Evolutionary conservation across 2,797 vertebrate species (phyloP), one percentile per base, ranked within the genome.

Genomic region (Phaenicophaeus curvirostris): DNA sequence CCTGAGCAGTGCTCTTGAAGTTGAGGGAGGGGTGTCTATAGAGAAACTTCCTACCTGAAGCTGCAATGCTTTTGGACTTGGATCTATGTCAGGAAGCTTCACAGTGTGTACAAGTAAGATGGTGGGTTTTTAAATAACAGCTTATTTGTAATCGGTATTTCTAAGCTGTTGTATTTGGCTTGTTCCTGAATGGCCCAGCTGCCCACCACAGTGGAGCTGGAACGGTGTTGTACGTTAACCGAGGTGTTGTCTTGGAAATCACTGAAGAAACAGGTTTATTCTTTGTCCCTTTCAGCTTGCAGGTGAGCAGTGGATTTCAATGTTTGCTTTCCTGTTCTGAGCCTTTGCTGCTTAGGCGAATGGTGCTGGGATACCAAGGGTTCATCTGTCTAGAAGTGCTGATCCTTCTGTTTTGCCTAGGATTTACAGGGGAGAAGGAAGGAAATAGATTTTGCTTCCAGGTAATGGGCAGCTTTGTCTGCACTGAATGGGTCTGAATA

Each of bases 111-210:
- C 11, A 25, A 4, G 13, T 10, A 35, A 46, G n/a, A 37, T 9
- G 23, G 8, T 15, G 30, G 5, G 15, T 35, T 80, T 77, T 53
- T 8, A 25, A 65, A 25, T 55, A 59, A 5, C 9, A 28, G 19
- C n/a, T 42, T 53, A 30, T 51, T 65, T 59, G 20, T 82, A 65
- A n/a, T 27, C 8, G 15, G 27, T 63, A 18, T 72, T 51, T 68
- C 31, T 79, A 9, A 30, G 21, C 39, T 68, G n/a, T 5, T 35
- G 27, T 24, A 11, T 44, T 42, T 58, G 14, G 19, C 42, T 78
- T 1, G 0, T 73, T 58, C 37, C 21, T 67, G 16, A 63, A 13
- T 0, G 1, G 27, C 77, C 84, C 48, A 54, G 2, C 24, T 71
- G 6, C 44, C 30, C 7, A 1, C 48, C 31, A 48, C 33, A 44